phyloP scores from a whole-genome alignment of 2,113 vertebrate genomes.

The Hemiprocne comata region DNA sequence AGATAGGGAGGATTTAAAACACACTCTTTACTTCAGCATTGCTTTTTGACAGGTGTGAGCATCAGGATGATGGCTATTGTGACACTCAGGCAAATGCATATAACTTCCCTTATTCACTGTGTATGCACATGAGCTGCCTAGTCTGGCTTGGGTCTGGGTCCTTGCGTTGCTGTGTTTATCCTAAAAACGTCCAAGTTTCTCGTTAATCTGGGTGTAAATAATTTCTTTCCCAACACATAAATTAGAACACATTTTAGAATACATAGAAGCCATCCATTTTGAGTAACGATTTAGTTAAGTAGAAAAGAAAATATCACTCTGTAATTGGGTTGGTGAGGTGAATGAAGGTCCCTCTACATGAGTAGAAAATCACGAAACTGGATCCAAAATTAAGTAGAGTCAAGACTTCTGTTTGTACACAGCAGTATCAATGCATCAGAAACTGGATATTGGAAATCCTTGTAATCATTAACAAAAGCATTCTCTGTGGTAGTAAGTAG shows the following conservation, averaged over 20 bases:
- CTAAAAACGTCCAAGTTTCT: neutral
- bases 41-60: neutral
- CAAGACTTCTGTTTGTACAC: neutral
- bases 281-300: neutral
- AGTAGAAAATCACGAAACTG: neutral
- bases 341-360: neutral
- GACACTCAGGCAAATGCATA: neutral
- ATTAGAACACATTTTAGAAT: neutral
- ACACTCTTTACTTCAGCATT: neutral
- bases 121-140: neutral
- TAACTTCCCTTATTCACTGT: neutral
- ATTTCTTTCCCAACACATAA: neutral
- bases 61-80: neutral
- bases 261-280: neutral
- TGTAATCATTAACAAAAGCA: neutral
- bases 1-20: neutral
- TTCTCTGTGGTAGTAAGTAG: neutral
- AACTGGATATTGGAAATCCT: neutral
- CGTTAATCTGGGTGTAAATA: neutral
- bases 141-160: neutral
- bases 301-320: neutral
- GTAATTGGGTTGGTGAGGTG: neutral
- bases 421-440: neutral
- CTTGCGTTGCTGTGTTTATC: neutral
- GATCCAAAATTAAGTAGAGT: neutral